These are phyloP conservation scores for Oryzias curvinotus DNA, from an alignment of 2,113 vertebrate species.

Conservation along the genomic window DNA sequence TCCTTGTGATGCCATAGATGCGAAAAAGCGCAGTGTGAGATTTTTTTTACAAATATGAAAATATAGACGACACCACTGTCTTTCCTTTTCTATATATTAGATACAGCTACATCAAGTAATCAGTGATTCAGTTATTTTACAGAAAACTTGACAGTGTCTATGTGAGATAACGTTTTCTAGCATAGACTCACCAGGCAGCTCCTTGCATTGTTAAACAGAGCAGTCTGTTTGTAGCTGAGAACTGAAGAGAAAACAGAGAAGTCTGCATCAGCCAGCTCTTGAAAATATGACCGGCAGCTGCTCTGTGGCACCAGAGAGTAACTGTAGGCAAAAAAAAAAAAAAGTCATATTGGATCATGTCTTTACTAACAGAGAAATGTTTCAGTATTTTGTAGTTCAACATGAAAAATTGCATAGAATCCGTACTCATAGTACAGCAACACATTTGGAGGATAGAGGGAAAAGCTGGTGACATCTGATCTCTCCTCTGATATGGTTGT, in stretches of 20 bases:
- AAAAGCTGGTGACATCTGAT: constrained; percentile 34
- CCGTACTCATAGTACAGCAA: constrained; percentile 78
- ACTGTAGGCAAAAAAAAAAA: constrained; percentile 31
- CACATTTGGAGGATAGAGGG: constrained; percentile 64
- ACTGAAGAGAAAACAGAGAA: constrained; percentile 66
- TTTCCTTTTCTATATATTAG: too few species aligned
- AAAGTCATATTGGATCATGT: neutral
- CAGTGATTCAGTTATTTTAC: neutral
- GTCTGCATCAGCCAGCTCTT: constrained; percentile 60
- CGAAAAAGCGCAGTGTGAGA: too few species aligned
- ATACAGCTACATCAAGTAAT: neutral
- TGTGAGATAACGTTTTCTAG: fast-evolving
- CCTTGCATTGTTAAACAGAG: constrained; percentile 59
- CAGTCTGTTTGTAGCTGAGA: constrained; percentile 51
- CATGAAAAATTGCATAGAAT: neutral
- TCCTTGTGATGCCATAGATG: too few species aligned
- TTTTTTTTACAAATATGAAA: too few species aligned
- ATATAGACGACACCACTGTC: too few species aligned
- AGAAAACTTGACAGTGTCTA: neutral
- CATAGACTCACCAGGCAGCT: constrained; percentile 68
- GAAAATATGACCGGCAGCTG: constrained; percentile 70
- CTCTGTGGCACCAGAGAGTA: constrained; percentile 58
- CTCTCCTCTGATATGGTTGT: constrained; percentile 57
- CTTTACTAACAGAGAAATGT: neutral
- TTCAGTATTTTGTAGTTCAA: neutral